phyloP scores from a whole-genome alignment of 2,797 vertebrate species.

The Lemur catta region DNA sequence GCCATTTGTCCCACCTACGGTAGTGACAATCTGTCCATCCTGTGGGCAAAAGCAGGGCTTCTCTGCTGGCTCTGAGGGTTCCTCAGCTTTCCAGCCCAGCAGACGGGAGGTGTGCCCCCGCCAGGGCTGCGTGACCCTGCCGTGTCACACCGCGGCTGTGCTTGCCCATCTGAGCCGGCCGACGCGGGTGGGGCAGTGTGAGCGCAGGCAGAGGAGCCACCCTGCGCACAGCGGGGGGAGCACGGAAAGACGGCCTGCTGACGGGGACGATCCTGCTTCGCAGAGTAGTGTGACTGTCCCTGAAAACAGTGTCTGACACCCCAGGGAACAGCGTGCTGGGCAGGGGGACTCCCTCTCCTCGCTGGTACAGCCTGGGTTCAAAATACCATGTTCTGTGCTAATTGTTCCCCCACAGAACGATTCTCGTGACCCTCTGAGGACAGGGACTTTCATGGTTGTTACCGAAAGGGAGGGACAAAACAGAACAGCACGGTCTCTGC shows the following conservation, averaged over 20 bases:
- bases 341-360: conserved; percentile 53
- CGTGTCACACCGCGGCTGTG: background rate
- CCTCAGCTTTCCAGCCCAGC: conserved; percentile 46
- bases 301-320: conserved; percentile 56
- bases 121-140: background rate
- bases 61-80: background rate
- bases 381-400: conserved; percentile 76
- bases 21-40: background rate
- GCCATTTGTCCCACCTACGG: background rate
- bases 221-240: background rate
- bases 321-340: background rate
- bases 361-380: conserved; percentile 30
- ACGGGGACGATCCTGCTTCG: conserved; percentile 72
- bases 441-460: conserved; percentile 14
- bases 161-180: background rate
- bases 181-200: rapidly evolving
- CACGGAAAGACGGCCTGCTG: conserved; percentile 51
- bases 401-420: conserved; percentile 74
- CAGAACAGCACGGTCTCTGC: conserved; percentile 76
- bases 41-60: background rate
- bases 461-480: conserved; percentile 43
- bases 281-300: conserved; percentile 76
- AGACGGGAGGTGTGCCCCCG: conserved; percentile 49
- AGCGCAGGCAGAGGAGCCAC: background rate
- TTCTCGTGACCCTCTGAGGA: conserved; percentile 69